phyloP scores from a whole-genome alignment of 2,888 invertebrate genomes.

The Eutolmus rufibarbis region DNA sequence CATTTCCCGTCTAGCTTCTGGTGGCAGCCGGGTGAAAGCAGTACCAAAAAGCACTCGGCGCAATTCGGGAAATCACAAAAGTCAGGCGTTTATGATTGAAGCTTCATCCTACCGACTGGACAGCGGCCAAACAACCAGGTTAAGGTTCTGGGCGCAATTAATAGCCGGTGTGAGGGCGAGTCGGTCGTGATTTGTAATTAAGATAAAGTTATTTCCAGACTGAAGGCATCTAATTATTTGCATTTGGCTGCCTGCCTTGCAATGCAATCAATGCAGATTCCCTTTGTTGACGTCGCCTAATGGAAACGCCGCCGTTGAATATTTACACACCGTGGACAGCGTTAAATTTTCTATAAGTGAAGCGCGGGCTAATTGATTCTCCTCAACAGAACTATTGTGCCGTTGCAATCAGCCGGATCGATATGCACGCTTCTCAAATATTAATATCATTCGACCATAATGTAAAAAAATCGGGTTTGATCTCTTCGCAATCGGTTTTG shows the following conservation, averaged over 20 bases:
- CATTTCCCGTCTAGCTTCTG: neutral
- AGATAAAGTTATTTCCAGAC: conserved; percentile 2
- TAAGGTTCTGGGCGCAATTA: neutral
- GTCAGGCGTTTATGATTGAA: conserved; percentile 31
- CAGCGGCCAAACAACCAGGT: neutral
- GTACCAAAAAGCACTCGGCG: too few species aligned
- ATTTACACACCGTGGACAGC: neutral
- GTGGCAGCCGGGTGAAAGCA: neutral
- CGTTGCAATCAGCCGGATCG: neutral
- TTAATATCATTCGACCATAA: neutral
- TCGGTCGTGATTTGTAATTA: conserved; percentile 33
- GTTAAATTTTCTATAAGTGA: neutral
- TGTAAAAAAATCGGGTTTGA: neutral
- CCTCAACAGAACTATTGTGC: neutral
- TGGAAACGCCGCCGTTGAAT: neutral
- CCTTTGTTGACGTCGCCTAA: neutral
- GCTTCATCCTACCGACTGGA: neutral
- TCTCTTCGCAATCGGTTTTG: neutral
- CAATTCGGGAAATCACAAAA: neutral
- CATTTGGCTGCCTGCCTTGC: neutral
- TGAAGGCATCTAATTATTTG: conserved; percentile 6
- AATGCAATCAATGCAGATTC: neutral
- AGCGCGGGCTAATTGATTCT: neutral
- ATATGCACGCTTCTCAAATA: neutral
- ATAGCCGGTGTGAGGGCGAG: neutral